Conservation (phyloP, 2,888 invertebrate genomes). For the Caenorhabditis angaria region DNA sequence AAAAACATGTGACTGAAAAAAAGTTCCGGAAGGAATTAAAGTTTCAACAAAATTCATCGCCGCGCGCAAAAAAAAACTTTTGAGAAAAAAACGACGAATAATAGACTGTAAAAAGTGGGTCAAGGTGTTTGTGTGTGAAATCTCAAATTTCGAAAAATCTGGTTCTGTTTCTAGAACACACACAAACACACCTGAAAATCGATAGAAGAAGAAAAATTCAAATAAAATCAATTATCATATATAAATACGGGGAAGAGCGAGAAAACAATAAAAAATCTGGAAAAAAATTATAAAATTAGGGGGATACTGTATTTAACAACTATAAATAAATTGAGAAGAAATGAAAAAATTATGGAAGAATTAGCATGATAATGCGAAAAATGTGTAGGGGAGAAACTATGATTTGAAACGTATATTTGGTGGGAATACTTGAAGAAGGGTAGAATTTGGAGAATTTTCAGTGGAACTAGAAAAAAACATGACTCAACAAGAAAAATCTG, state of each 20-base stretch:
- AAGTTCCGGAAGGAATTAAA: too few species aligned
- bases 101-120: conserved; percentile 11
- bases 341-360: not conserved
- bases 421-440: too few species aligned
- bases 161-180: conserved; percentile 2
- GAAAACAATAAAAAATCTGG: not conserved
- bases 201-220: conserved; percentile 12
- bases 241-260: not conserved
- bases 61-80: not conserved
- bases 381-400: not conserved
- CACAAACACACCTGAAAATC: not conserved
- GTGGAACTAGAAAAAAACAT: too few species aligned
- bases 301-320: too few species aligned
- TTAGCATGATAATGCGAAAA: conserved; percentile 1
- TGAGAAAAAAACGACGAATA: conserved; percentile 14
- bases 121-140: conserved; percentile 4
- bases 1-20: not conserved
- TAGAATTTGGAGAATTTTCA: too few species aligned
- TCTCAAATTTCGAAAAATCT: conserved; percentile 26
- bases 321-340: too few species aligned
- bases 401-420: too few species aligned
- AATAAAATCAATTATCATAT: conserved; percentile 6
- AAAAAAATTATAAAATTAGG: conserved; percentile 5
- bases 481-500: too few species aligned
- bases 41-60: too few species aligned